Evolutionary conservation across 2,797 vertebrate genomes (phyloP).

Genomic region (Enteromius treurensis): DNA sequence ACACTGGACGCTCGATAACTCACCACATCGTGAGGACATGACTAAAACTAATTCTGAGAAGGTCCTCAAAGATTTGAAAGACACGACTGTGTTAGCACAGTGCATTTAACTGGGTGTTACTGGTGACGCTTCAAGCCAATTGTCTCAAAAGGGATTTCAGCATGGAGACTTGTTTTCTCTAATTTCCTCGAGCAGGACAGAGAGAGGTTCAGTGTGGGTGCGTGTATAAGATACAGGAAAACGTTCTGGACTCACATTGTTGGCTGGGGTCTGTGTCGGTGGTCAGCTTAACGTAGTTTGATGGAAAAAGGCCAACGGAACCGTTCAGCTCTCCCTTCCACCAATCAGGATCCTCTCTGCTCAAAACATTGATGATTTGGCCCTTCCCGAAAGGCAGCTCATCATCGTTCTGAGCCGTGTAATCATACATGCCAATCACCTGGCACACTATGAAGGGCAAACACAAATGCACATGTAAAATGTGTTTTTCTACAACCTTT

Average conservation of each 20-base stretch:
- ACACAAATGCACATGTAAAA: not conserved
- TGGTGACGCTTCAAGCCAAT: slow-evolving; percentile 17
- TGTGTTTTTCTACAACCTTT: not conserved
- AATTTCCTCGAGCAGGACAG: slow-evolving; percentile 33
- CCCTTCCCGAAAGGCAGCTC: slow-evolving; percentile 96
- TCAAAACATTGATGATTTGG: slow-evolving; percentile 96
- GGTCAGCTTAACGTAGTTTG: slow-evolving; percentile 98
- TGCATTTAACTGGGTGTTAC: slow-evolving; percentile 25
- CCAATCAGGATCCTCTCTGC: slow-evolving; percentile 98
- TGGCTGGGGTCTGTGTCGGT: slow-evolving; percentile 97
- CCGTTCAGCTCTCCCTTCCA: slow-evolving; percentile 97
- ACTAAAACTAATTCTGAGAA: slow-evolving; percentile 60
- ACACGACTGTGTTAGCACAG: not conserved
- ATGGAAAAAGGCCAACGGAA: slow-evolving; percentile 95
- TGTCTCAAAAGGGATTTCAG: not conserved
- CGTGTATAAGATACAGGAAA: slow-evolving; percentile 20
- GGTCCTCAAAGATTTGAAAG: slow-evolving; percentile 80
- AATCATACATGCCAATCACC: slow-evolving; percentile 99
- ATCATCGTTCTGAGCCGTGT: slow-evolving; percentile 95
- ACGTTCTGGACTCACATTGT: slow-evolving; percentile 90
- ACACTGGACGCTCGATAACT: slow-evolving; percentile 46
- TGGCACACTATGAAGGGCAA: slow-evolving; percentile 86
- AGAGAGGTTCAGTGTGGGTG: slow-evolving; percentile 57
- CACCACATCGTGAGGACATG: slow-evolving; percentile 35
- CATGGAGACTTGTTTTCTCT: not conserved